Conservation (phyloP, 1,140 invertebrate species). For the Pentalonia nigronervosa region DNA sequence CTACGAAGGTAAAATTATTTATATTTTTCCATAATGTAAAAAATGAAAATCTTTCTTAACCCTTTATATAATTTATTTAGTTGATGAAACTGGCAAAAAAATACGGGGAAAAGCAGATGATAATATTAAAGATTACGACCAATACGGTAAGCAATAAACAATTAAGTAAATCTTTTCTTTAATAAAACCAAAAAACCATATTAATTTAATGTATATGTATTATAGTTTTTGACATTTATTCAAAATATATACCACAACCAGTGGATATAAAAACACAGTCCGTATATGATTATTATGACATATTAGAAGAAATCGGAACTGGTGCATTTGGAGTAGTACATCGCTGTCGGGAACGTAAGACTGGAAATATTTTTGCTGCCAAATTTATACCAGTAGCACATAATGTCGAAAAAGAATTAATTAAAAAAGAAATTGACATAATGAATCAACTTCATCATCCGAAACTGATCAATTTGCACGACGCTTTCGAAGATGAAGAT, state of each 20-base stretch:
- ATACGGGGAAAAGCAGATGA: conserved; percentile 89
- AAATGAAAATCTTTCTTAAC: not conserved
- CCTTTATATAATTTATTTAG: conserved; percentile 63
- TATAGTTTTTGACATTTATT: conserved; percentile 94
- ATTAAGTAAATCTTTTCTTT: not conserved
- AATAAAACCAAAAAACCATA: conserved; percentile 33
- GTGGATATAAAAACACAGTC: conserved; percentile 94
- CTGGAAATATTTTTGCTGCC: conserved; percentile 96
- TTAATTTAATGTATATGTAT: conserved; percentile 25
- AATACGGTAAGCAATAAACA: conserved; percentile 73
- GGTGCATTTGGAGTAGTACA: conserved; percentile 99
- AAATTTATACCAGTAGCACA: conserved; percentile 98
- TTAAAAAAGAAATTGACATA: conserved; percentile 97
- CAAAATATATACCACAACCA: conserved; percentile 94
- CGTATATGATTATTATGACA: conserved; percentile 98
- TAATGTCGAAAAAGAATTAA: conserved; percentile 94
- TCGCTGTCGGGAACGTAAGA: conserved; percentile 92
- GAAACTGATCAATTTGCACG: conserved; percentile 96
- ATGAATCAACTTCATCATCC: conserved; percentile 99
- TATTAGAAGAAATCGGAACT: conserved; percentile 98
- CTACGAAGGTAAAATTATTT: conserved; percentile 68
- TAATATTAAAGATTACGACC: conserved; percentile 93
- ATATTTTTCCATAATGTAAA: not conserved
- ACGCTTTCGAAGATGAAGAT: conserved; percentile 98
- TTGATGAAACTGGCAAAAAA: conserved; percentile 92